Evolutionary conservation across 2,888 invertebrate genomes (phyloP), one percentile per base, ranked within the genome.

Genomic region (Dyspetes luteomarginatus): DNA sequence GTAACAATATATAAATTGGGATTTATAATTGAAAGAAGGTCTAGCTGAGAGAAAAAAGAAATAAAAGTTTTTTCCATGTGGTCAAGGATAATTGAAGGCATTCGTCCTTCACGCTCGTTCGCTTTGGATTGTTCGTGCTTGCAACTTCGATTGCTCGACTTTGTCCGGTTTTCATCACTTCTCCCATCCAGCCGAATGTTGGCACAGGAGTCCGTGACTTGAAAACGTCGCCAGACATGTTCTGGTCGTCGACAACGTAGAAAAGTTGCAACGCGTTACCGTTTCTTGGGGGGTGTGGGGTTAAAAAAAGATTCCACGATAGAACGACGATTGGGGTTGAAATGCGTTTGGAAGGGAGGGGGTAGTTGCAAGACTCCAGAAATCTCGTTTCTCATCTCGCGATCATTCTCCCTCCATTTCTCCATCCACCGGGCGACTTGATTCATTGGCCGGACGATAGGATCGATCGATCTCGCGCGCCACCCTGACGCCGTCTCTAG

Each of bases 331-430:
- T 28, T 12, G 36, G 24, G 64, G 69, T 45, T 28, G 30, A 30
- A 17, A 36, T 56, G 24, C 2, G 22, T 22, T 5, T 7, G 58
- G 43, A 58, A 28, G 24, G 30, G 67, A 7, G 48, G 48, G 45
- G 50, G 64, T 17, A n/a, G 24, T 55, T n/a, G 58, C 56, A 28
- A 67, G 58, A 52, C 64, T 64, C 65, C 60, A 60, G 60, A 78
- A 81, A 81, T 78, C 77, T 78, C 81, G 77, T 81, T 81, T 81
- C 81, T 81, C 81, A 81, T 81, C 81, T 78, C 60, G 30, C 81
- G 81, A 78, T 78, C 81, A 74, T 81, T 81, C 78, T 76, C 65
- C 36, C n/a, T n/a, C n/a, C n/a, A n/a, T n/a, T n/a, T n/a, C n/a
- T n/a, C n/a, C n/a, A n/a, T n/a, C n/a, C n/a, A 52, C 77, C 65